Evolutionary conservation across 2,888 invertebrate species (phyloP).

Genomic region (Melangyna quadrimaculata): DNA sequence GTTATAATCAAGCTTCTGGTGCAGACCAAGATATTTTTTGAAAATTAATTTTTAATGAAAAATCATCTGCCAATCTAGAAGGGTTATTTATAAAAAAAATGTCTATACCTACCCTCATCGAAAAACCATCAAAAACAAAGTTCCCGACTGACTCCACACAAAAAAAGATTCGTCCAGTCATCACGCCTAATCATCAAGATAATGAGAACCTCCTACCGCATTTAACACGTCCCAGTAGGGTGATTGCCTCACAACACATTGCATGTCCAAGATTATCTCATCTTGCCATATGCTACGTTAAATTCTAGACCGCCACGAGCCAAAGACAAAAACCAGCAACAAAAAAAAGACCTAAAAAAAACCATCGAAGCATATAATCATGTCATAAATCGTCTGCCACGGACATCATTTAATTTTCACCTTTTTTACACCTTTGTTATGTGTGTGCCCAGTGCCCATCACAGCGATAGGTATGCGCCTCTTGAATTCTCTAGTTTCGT

Average conservation of each 20-base stretch:
- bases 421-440: slow-evolving; percentile 69
- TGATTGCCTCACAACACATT: slow-evolving; percentile 12
- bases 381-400: slow-evolving; percentile 70
- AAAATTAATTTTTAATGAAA: too few species aligned
- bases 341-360: slow-evolving; percentile 17
- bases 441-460: neutral
- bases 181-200: slow-evolving; percentile 58
- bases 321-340: neutral
- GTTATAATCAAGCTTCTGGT: too few species aligned
- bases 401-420: slow-evolving; percentile 70
- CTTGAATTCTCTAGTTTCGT: slow-evolving; percentile 27
- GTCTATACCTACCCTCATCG: neutral
- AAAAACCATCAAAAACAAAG: neutral
- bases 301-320: slow-evolving; percentile 25
- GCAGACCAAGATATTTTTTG: too few species aligned
- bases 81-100: neutral
- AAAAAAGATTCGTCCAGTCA: slow-evolving; percentile 57
- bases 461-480: too few species aligned
- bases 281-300: slow-evolving; percentile 64
- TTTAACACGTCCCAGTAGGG: slow-evolving; percentile 58
- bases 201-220: slow-evolving; percentile 61
- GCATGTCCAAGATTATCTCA: slow-evolving; percentile 61
- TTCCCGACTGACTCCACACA: too few species aligned
- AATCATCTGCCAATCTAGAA: neutral
- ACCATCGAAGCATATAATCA: slow-evolving; percentile 66